Conservation (phyloP, 2,113 vertebrate genomes). For the Plestiodon gilberti region DNA sequence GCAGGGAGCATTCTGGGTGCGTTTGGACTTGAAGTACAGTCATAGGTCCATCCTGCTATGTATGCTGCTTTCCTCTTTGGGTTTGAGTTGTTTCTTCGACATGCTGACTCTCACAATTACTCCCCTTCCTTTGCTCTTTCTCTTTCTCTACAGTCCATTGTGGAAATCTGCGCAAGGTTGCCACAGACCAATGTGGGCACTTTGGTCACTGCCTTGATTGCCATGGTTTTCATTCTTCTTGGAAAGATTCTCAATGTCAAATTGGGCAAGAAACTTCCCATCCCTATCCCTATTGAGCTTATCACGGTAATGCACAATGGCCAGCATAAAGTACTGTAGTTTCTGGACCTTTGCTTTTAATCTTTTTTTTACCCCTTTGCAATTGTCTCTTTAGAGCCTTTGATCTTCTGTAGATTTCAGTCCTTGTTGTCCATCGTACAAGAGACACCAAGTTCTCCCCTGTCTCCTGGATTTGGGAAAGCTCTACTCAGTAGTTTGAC, state of each 20-base stretch:
- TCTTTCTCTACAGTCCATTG: constrained; percentile 75
- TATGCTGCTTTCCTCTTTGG: background rate
- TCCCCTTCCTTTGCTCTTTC: background rate
- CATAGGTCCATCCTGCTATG: background rate
- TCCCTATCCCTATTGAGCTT: constrained; percentile 91
- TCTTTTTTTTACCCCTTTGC: background rate
- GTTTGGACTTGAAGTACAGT: background rate
- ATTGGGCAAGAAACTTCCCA: constrained; percentile 77
- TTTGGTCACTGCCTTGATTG: constrained; percentile 81
- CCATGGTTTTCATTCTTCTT: constrained; percentile 79
- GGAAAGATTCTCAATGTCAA: constrained; percentile 87
- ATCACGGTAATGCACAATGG: constrained; percentile 77
- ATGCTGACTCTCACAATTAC: background rate
- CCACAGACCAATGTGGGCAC: constrained; percentile 78
- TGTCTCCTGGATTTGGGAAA: background rate
- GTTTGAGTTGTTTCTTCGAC: no score
- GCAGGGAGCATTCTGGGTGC: no score
- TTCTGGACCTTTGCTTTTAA: background rate
- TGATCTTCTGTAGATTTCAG: background rate
- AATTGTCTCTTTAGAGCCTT: background rate
- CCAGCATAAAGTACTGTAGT: no score
- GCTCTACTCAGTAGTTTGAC: background rate
- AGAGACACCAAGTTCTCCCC: background rate
- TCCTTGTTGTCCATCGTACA: background rate
- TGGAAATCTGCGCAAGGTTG: constrained; percentile 82